These are phyloP conservation scores for Caretta caretta DNA, from an alignment of 2,113 vertebrate genomes.

Conservation along the genomic window DNA sequence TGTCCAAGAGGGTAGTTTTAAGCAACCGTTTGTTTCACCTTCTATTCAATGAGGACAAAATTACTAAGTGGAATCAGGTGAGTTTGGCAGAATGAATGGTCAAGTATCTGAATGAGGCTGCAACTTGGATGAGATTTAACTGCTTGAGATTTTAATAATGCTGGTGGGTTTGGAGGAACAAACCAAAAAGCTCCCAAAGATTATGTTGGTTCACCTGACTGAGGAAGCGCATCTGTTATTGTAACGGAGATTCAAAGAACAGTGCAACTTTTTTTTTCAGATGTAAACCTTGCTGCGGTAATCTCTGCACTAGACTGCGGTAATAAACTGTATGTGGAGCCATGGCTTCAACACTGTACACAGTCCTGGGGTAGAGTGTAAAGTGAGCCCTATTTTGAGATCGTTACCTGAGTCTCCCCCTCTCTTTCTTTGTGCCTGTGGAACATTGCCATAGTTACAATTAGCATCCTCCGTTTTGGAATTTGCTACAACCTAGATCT, in stretches of 20 bases:
- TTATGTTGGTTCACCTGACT: background rate
- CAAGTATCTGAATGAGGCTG: background rate
- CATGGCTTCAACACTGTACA: background rate
- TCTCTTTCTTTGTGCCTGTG: background rate
- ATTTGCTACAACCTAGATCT: background rate
- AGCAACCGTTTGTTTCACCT: background rate
- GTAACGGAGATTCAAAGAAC: background rate
- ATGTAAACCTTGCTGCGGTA: background rate
- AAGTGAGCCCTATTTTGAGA: background rate
- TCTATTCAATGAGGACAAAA: background rate
- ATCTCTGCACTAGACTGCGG: background rate
- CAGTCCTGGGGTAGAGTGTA: background rate
- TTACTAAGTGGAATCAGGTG: background rate
- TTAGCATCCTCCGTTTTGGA: background rate
- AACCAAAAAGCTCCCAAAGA: background rate
- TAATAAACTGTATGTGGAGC: background rate
- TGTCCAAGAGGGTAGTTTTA: background rate
- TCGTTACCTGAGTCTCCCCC: background rate
- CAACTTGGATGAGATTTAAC: background rate
- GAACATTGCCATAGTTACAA: fast-evolving
- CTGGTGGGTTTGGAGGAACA: background rate
- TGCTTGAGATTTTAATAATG: background rate
- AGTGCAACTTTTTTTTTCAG: background rate
- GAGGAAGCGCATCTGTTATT: background rate
- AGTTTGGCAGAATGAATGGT: background rate